A percentile compares a stretch with the other conserved stretches of the same genome.
phyloP scores from a whole-genome alignment of 2,888 invertebrate genomes.

The Scaptomyza reducta region DNA sequence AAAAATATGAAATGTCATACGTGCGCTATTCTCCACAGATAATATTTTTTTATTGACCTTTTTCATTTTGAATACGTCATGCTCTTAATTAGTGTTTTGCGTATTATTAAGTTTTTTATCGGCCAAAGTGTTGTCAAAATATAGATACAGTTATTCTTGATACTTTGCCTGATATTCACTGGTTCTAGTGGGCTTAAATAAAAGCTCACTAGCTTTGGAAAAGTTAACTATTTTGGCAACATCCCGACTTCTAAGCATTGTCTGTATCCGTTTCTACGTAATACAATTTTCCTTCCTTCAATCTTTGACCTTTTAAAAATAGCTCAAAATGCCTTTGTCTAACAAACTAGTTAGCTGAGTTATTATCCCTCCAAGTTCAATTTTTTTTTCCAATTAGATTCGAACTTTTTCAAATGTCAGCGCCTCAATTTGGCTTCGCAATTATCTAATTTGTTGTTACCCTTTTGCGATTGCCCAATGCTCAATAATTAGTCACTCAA shows the following conservation, averaged over 20 bases:
- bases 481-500: slow-evolving; percentile 65
- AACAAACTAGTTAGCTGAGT: slow-evolving; percentile 15
- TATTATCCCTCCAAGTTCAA: slow-evolving; percentile 32
- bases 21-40: slow-evolving; percentile 1
- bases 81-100: neutral
- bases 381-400: slow-evolving; percentile 31
- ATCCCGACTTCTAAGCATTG: neutral
- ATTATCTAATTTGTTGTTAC: slow-evolving; percentile 58
- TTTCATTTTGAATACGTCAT: neutral
- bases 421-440: slow-evolving; percentile 59
- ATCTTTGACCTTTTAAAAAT: slow-evolving; percentile 34
- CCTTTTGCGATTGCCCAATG: slow-evolving; percentile 50
- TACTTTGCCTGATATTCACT: neutral
- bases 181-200: neutral
- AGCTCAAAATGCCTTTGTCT: neutral
- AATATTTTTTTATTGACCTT: neutral
- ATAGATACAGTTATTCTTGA: neutral
- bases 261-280: neutral
- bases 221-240: no score
- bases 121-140: neutral
- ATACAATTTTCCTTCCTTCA: neutral
- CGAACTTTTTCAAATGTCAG: slow-evolving; percentile 69
- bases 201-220: neutral
- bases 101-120: neutral
- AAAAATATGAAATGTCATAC: neutral